Evolutionary conservation across 1,140 invertebrate species (phyloP).

Genomic region (Lasaia peninsularis): DNA sequence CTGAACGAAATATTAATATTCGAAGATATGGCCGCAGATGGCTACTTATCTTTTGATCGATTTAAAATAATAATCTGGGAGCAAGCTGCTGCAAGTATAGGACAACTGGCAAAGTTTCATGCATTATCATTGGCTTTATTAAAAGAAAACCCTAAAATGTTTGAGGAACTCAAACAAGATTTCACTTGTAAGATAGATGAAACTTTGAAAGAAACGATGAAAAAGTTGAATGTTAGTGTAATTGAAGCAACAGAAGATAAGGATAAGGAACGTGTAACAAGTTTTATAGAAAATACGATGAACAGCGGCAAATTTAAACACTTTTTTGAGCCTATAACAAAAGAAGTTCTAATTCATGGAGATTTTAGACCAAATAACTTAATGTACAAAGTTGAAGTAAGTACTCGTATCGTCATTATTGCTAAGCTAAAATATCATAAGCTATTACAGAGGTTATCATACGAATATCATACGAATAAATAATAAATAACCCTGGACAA

Average conservation of each 20-base stretch:
- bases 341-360: slow-evolving; percentile 1
- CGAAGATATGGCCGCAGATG: slow-evolving; percentile 38
- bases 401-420: neutral
- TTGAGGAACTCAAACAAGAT: slow-evolving; percentile 13
- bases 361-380: slow-evolving; percentile 14
- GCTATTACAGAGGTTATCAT: too few species aligned
- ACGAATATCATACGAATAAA: neutral
- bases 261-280: neutral
- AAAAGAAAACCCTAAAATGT: slow-evolving; percentile 32
- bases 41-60: slow-evolving; percentile 38
- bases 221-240: slow-evolving; percentile 29
- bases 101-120: slow-evolving; percentile 22
- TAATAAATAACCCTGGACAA: too few species aligned
- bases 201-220: slow-evolving; percentile 33
- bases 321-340: neutral
- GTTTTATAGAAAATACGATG: neutral
- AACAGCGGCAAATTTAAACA: neutral
- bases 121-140: slow-evolving; percentile 41
- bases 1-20: slow-evolving; percentile 45
- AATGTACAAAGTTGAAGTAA: slow-evolving; percentile 12
- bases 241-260: neutral
- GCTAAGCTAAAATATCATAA: too few species aligned
- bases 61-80: slow-evolving; percentile 45
- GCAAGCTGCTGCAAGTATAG: slow-evolving; percentile 35
- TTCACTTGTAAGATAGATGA: slow-evolving; percentile 13